A percentile compares a stretch with the other conserved stretches of the same genome.
Evolutionary conservation across 2,113 vertebrate genomes (phyloP).

Genomic region (Pelvicachromis taeniatus): DNA sequence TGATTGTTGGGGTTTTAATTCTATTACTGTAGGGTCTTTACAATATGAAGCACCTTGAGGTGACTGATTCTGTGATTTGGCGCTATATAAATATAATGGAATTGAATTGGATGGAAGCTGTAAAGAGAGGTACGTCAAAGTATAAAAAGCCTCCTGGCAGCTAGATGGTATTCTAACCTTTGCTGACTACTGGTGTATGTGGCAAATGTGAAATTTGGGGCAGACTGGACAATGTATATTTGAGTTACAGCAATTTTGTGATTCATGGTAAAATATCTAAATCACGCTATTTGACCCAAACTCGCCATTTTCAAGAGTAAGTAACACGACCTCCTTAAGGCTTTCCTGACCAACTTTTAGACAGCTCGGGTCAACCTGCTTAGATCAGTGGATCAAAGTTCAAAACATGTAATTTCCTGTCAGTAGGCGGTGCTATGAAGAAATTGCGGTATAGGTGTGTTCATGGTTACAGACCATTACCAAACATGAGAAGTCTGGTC

Average conservation of each 20-base stretch:
- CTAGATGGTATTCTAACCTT: not conserved
- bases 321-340: not conserved
- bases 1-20: not conserved
- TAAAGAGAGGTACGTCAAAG: not conserved
- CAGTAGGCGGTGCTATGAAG: not conserved
- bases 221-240: not conserved
- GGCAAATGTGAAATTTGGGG: not conserved
- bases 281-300: not conserved
- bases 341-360: not conserved
- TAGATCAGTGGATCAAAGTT: not conserved
- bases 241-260: not conserved
- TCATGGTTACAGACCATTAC: too few relatives aligned
- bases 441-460: not conserved
- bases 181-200: not conserved
- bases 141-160: not conserved
- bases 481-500: not conserved
- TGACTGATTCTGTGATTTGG: not conserved
- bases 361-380: not conserved
- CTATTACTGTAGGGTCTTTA: not conserved
- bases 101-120: not conserved
- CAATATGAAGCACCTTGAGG: not conserved
- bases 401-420: not conserved
- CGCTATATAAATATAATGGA: not conserved
- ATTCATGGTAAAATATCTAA: fast-evolving
- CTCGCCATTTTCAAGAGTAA: not conserved